A percentile compares a stretch with the other conserved stretches of the same genome.
Conservation (phyloP, 2,888 invertebrate species). For the Acleris laterana region DNA sequence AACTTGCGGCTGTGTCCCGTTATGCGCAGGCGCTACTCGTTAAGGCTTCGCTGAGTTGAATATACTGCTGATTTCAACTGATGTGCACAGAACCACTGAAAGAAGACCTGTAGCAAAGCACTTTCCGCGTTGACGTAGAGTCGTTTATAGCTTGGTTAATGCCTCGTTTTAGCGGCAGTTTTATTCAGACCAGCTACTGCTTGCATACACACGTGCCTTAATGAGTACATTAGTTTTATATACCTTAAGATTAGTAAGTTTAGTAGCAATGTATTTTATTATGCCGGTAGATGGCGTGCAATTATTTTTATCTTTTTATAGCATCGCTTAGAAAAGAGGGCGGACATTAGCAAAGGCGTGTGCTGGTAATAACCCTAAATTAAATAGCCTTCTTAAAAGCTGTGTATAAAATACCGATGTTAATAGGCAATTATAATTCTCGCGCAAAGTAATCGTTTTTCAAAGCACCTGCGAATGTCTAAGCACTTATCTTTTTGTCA, state of each 20-base stretch:
- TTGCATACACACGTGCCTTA: conserved; percentile 10
- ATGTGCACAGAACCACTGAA: conserved; percentile 17
- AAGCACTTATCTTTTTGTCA: conserved; percentile 53
- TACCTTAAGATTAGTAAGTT: background rate
- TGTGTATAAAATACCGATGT: conserved; percentile 23
- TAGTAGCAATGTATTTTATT: background rate
- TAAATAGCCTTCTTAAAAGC: conserved; percentile 20
- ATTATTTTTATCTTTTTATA: conserved; percentile 17
- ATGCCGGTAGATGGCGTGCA: conserved; percentile 4
- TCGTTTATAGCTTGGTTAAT: background rate
- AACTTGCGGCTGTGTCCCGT: conserved; percentile 50
- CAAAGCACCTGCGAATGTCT: conserved; percentile 35
- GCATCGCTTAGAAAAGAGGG: conserved; percentile 20
- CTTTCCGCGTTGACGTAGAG: background rate
- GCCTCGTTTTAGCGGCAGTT: background rate
- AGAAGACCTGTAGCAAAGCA: background rate
- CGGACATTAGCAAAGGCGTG: conserved; percentile 24
- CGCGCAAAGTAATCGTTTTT: conserved; percentile 8
- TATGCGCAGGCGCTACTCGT: conserved; percentile 53
- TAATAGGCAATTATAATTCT: conserved; percentile 16
- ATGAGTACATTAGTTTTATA: conserved; percentile 1
- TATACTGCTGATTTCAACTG: conserved; percentile 21
- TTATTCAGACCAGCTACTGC: conserved; percentile 8
- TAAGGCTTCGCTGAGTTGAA: conserved; percentile 43
- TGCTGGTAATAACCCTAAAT: conserved; percentile 29